Evolutionary conservation across 2,797 vertebrate genomes (phyloP).

Genomic region (Pteropus rufus): DNA sequence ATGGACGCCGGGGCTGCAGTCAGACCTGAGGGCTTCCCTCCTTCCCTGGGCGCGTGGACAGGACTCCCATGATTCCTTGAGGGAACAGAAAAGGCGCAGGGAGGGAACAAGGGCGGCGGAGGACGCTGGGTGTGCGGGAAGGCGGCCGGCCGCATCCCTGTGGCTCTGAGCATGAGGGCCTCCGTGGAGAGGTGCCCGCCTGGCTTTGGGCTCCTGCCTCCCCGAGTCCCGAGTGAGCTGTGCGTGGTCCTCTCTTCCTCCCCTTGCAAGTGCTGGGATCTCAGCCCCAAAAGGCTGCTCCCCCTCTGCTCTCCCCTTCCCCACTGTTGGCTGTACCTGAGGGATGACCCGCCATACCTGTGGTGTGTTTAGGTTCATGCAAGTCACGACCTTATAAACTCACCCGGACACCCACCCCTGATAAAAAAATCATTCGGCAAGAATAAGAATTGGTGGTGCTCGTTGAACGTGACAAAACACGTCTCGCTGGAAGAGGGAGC

Average conservation of each 20-base stretch:
- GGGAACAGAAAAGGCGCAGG: no score
- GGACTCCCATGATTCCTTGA: no score
- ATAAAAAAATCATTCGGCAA: no score
- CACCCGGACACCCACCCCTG: neutral
- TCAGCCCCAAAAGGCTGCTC: neutral
- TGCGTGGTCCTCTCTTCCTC: neutral
- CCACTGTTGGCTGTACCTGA: neutral
- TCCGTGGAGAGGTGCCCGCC: accelerated
- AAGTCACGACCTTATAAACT: neutral
- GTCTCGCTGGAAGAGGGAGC: neutral
- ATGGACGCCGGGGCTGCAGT: no score
- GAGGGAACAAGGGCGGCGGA: no score
- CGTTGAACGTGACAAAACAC: accelerated
- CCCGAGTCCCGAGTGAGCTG: neutral
- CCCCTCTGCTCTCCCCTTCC: accelerated
- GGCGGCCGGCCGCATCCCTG: no score
- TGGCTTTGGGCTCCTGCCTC: neutral
- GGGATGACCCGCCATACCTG: neutral
- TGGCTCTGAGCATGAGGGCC: no score
- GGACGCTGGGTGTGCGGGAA: no score
- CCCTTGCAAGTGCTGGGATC: neutral
- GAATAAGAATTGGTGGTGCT: neutral
- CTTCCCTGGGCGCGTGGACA: no score
- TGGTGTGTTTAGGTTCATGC: neutral
- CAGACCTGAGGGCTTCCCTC: no score